Evolutionary conservation across 2,797 vertebrate species (phyloP).

Genomic region (Rallus crepitans): DNA sequence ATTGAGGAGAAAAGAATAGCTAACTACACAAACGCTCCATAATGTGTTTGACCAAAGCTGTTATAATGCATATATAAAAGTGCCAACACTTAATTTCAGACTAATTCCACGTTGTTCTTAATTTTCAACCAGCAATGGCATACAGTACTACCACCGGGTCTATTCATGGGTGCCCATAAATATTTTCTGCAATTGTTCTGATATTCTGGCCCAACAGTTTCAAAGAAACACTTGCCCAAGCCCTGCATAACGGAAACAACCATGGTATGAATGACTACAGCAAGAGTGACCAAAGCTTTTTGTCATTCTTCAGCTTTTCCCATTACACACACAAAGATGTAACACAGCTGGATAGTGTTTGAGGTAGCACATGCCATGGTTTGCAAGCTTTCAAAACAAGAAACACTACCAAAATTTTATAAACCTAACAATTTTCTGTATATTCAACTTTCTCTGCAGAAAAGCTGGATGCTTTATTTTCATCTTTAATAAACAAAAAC

Average conservation of each 20-base stretch:
- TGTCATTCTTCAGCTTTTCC: neutral
- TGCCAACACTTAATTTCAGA: neutral
- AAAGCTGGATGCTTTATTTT: neutral
- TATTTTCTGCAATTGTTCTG: neutral
- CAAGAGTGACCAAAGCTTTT: accelerated
- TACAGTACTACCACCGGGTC: neutral
- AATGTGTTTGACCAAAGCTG: neutral
- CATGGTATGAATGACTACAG: neutral
- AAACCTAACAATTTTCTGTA: neutral
- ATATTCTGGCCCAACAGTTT: neutral
- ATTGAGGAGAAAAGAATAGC: neutral
- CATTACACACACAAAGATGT: neutral
- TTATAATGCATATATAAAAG: neutral
- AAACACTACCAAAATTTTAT: neutral
- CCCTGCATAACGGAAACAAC: neutral
- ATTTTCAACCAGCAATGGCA: neutral
- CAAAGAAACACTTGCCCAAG: neutral
- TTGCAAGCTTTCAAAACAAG: neutral
- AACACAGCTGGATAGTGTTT: neutral
- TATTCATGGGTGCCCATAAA: neutral
- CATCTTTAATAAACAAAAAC: neutral
- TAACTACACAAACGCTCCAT: neutral
- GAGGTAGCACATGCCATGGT: neutral
- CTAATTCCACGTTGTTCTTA: neutral
- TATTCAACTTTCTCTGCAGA: neutral